Evolutionary conservation across 2,888 invertebrate genomes (phyloP).

Genomic region (Philaethria dido): DNA sequence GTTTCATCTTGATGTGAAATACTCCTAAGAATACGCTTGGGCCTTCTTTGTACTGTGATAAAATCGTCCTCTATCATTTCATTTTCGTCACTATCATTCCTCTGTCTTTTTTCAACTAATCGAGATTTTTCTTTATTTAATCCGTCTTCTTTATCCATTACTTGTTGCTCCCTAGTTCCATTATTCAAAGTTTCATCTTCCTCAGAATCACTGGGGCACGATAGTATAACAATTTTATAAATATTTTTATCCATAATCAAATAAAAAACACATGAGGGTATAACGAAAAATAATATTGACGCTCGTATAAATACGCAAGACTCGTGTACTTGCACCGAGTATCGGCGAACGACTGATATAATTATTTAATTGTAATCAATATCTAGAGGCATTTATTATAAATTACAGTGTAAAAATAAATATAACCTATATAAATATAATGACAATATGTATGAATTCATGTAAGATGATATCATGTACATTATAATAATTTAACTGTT

Average conservation of each 20-base stretch:
- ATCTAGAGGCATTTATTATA: no score
- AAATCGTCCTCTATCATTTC: conserved; percentile 8
- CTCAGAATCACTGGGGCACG: conserved; percentile 4
- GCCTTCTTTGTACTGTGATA: conserved; percentile 19
- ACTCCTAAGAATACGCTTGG: conserved; percentile 11
- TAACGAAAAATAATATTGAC: neutral
- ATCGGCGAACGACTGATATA: conserved; percentile 22
- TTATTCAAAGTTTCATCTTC: neutral
- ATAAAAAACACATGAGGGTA: conserved; percentile 19
- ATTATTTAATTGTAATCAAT: no score
- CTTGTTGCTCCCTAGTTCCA: conserved; percentile 4
- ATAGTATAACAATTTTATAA: neutral
- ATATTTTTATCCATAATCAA: neutral
- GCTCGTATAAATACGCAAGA: neutral
- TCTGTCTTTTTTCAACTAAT: conserved; percentile 1
- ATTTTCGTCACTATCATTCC: conserved; percentile 16
- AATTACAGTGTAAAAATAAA: no score
- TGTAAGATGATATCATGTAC: no score
- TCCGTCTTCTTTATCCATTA: neutral
- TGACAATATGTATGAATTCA: no score
- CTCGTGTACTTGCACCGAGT: conserved; percentile 19
- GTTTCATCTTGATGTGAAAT: neutral
- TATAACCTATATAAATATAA: no score
- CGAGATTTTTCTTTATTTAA: neutral
- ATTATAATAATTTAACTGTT: no score